Base-by-base conservation (phyloP, 2,888 invertebrate genomes). In the Leptarthrus brevirostris region DNA sequence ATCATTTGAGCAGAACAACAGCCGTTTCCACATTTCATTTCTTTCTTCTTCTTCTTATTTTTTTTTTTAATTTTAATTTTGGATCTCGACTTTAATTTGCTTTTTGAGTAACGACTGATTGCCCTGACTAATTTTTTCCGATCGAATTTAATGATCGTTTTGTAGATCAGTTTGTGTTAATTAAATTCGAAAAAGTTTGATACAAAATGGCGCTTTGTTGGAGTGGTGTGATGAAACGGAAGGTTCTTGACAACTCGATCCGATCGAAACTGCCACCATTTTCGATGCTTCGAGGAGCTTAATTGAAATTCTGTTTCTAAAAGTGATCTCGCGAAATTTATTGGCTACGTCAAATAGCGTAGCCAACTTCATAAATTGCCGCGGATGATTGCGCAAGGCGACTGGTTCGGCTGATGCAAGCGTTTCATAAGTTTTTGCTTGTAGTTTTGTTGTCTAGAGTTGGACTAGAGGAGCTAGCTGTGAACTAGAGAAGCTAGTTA, bases 1-100 rank as follows among this genome's bases (percentile, higher is more conserved):
- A 74, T 71, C 73, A 76, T 76, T 76, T 74, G 66, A 74, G 74
- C 64, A 74, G 58, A 72, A 61, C 61, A 36, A 34, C 54, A 40
- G 24, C 22, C 36, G 70, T 22, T 70, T 56, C 26, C 56, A 30
- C 6, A 5, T 16, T 18, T 49, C 49, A n/a, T 16, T 54, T 53
- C 18, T 20, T 53, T 53, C 53, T 18, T 16, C 3, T 20, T 22
- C 8, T 30, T 30, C 8, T 30, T 30, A 6, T 30, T 8, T 30
- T 8, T 40, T 40, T 40, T 12, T 40, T 14, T 6, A 12, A 14
- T 12, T 40, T 14, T 14, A 26, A 26, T 24, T 26, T 54, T 54
- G 4, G 26, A n/a, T 54, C 34, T 69, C 3, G 52, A 69, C 30
- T 69, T 69, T 34, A 66, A 66, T 66, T 66, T 66, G 47, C 20